Evolutionary conservation across 64 coral and sea anemone species (phyloP), one percentile per base, ranked within the genome.

Genomic region (Montipora foliosa): DNA sequence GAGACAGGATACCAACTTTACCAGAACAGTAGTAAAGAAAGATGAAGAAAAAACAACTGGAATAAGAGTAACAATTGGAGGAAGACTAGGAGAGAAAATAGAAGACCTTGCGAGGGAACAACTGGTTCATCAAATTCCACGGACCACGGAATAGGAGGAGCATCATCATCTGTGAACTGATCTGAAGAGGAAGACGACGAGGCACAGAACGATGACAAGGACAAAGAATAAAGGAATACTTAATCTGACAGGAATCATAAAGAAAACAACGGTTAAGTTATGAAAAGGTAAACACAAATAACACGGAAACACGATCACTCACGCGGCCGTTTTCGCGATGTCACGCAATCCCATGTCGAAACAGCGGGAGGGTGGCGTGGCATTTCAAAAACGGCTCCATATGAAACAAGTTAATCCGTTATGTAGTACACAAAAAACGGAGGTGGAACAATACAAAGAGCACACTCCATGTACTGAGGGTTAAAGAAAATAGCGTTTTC

Each of bases 161-260:
- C 72, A 80, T 97, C 93, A 58, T 95, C 96, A 84, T 97, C 96
- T 24, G 93, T 97, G 53, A 83, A 80, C 61, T 95, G 75, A 79
- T 88, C 95, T 87, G 87, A 46, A 61, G 46, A 64, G 66, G 4
- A 60, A 80, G 16, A 91, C 45, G 48, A 52, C 29, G 67, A 8
- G 52, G 57, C 77, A 57, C 72, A 62, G 17, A 87, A 44, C 59
- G 52, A 55, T 7, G 52, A 46, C 25, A 1, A 25, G 25, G 49
- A 21, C 82, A 20, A n/a, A 67, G 25, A 76, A 62, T 8, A 82
- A 2, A 82, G 14, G 60, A 49, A 57, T 81, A 0, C 20, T 21
- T 4, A 9, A 22, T 9, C 21, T n/a, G 14, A 71, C 5, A 4
- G 0, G 0, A 4, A 22, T n/a, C 17, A 78, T 49, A 49, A 14